Percentiles rank a stretch among this genome's conserved stretches.
Evolutionary conservation across 2,113 vertebrate species (phyloP).

Genomic region (Scomber scombrus): DNA sequence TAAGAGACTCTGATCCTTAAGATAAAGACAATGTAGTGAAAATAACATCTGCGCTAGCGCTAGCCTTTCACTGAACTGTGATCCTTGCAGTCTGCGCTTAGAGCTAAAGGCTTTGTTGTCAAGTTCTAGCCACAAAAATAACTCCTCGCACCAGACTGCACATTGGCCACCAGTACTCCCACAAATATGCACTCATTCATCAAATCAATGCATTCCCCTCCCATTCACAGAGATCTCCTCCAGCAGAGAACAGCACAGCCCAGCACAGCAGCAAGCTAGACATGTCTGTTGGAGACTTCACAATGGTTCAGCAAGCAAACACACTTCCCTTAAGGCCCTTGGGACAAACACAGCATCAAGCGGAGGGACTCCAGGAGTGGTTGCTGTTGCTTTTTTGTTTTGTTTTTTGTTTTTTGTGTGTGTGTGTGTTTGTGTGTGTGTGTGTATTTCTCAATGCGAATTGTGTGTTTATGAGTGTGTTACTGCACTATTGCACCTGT

Average conservation of each 20-base stretch:
- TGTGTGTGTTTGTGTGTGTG: slow-evolving; percentile 22
- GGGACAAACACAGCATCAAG: slow-evolving; percentile 83
- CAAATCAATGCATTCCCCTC: slow-evolving; percentile 85
- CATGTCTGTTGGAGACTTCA: slow-evolving; percentile 83
- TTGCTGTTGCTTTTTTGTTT: slow-evolving; percentile 59
- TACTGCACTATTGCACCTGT: slow-evolving; percentile 41
- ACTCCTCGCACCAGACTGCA: slow-evolving; percentile 81
- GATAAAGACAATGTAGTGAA: slow-evolving; percentile 34
- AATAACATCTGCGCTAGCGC: slow-evolving; percentile 52
- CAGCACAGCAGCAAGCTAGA: slow-evolving; percentile 77
- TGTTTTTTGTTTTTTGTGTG: slow-evolving; percentile 31
- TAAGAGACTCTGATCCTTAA: not conserved
- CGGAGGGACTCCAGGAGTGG: slow-evolving; percentile 74
- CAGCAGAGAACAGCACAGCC: slow-evolving; percentile 78
- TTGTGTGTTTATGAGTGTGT: slow-evolving; percentile 38
- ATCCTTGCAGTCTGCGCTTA: slow-evolving; percentile 62
- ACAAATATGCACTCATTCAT: slow-evolving; percentile 86
- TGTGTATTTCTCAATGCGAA: slow-evolving; percentile 27
- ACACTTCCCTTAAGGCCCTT: slow-evolving; percentile 82
- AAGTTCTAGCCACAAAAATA: slow-evolving; percentile 77
- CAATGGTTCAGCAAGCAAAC: slow-evolving; percentile 85
- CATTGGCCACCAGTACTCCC: slow-evolving; percentile 83
- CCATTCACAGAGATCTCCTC: slow-evolving; percentile 84
- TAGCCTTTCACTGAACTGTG: slow-evolving; percentile 63
- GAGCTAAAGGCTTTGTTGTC: slow-evolving; percentile 80